Conservation (phyloP, 2,113 vertebrate species). For the Lagopus leucura region DNA sequence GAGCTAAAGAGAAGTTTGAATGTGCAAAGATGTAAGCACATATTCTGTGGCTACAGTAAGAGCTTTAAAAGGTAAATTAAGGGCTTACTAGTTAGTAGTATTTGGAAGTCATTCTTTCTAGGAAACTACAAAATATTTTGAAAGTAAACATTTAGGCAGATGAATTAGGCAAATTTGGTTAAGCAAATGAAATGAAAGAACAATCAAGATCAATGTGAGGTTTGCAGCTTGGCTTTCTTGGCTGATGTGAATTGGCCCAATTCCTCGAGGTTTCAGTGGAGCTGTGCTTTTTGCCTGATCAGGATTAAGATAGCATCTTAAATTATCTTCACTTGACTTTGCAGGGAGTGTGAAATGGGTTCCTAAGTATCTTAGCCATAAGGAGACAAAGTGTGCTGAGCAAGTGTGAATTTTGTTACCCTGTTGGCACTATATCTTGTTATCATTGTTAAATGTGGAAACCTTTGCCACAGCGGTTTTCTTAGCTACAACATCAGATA, state of each 20-base stretch:
- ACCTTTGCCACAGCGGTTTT: background rate
- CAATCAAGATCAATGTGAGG: background rate
- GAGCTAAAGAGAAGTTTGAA: background rate
- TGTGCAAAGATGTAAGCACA: background rate
- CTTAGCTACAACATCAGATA: background rate
- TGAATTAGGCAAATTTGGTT: background rate
- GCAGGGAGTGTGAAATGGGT: background rate
- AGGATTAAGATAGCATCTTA: background rate
- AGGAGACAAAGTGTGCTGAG: background rate
- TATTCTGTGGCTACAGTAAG: background rate
- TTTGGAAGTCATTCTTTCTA: background rate
- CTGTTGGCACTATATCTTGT: background rate
- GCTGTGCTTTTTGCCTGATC: background rate
- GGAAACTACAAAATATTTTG: background rate
- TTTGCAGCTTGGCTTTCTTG: background rate
- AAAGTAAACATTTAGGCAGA: background rate
- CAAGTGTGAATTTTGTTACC: background rate
- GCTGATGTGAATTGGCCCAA: accelerated
- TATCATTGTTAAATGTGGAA: background rate
- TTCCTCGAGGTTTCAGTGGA: background rate
- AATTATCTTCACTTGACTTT: background rate
- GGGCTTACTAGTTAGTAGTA: background rate
- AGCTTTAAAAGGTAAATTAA: background rate
- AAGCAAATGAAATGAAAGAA: background rate
- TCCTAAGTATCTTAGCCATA: background rate